These are phyloP conservation scores for Chydorus sphaericus DNA, from an alignment of 2,888 invertebrate genomes.

Conservation along the genomic window DNA sequence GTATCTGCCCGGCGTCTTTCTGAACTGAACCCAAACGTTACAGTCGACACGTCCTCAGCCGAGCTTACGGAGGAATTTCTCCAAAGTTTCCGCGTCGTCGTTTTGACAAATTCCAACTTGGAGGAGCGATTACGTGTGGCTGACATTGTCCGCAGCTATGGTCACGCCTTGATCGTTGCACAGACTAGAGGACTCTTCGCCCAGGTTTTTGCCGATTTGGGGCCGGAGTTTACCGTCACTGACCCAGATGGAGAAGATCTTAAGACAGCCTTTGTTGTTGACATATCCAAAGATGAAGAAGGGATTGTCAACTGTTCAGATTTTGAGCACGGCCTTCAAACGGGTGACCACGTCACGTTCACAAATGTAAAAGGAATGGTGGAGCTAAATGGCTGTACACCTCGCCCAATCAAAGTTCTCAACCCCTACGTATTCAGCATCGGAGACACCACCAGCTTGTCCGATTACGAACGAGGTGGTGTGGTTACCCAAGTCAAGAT, in stretches of 20 bases:
- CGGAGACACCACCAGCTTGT: conserved; percentile 33
- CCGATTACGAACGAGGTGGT: conserved; percentile 47
- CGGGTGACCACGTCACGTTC: conserved; percentile 39
- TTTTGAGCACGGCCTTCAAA: conserved; percentile 37
- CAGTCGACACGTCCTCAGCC: conserved; percentile 28
- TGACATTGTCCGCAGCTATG: conserved; percentile 31
- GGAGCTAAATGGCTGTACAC: conserved; percentile 34
- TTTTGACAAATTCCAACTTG: conserved; percentile 32
- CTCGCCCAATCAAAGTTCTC: conserved; percentile 34
- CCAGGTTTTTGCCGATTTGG: conserved; percentile 41
- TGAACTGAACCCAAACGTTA: conserved; percentile 36
- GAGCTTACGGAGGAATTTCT: conserved; percentile 31
- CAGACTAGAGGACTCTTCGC: conserved; percentile 38
- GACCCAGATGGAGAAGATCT: conserved; percentile 39
- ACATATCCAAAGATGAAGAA: conserved; percentile 30
- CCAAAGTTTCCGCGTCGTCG: conserved; percentile 33
- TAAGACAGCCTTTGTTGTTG: conserved; percentile 35
- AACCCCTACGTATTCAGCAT: conserved; percentile 39
- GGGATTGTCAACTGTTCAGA: conserved; percentile 39
- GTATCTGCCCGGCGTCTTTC: conserved; percentile 29
- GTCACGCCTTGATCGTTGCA: conserved; percentile 33
- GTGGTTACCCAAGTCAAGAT: conserved; percentile 92
- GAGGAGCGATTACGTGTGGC: conserved; percentile 32
- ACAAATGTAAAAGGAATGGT: conserved; percentile 39
- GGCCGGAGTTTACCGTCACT: conserved; percentile 32